Evolutionary conservation across 2,113 vertebrate genomes (phyloP).

Genomic region (Hymenochirus boettgeri): DNA sequence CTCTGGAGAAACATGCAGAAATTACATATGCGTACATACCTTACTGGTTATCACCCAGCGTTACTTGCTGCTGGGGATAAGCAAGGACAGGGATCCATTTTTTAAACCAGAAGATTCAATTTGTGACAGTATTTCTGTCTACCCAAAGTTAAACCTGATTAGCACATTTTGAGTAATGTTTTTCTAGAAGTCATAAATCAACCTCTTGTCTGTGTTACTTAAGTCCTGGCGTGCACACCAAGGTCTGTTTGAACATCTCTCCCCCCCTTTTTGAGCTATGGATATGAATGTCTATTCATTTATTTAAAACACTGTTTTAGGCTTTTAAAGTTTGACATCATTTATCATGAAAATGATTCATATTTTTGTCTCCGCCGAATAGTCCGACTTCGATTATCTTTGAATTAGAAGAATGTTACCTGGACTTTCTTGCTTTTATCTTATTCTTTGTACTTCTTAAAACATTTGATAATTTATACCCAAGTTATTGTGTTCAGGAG

Average conservation of each 20-base stretch:
- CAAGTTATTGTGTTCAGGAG: too few species aligned
- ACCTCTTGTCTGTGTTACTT: conserved; percentile 28
- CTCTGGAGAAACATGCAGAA: too few species aligned
- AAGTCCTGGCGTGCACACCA: conserved; percentile 19
- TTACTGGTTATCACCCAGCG: too few species aligned
- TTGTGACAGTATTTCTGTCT: conserved; percentile 39
- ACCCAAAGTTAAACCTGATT: conserved; percentile 39
- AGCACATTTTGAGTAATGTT: conserved; percentile 42
- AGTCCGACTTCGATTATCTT: too few species aligned
- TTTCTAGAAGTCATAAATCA: conserved; percentile 33
- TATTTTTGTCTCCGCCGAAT: too few species aligned
- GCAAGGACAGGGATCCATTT: conserved; percentile 33
- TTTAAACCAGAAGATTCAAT: conserved; percentile 36
- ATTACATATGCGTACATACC: too few species aligned
- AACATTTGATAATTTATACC: too few species aligned
- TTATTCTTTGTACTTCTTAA: too few species aligned
- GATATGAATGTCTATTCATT: conserved; percentile 4
- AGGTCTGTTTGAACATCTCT: conserved; percentile 36
- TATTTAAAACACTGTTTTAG: conserved; percentile 4
- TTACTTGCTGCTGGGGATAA: conserved; percentile 10
- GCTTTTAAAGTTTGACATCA: background rate
- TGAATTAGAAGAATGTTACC: too few species aligned
- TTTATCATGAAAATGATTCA: background rate
- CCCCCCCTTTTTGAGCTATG: conserved; percentile 5
- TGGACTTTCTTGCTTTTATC: too few species aligned